phyloP scores from a whole-genome alignment of 2,797 vertebrate species.

The Pangasius larnaudii region DNA sequence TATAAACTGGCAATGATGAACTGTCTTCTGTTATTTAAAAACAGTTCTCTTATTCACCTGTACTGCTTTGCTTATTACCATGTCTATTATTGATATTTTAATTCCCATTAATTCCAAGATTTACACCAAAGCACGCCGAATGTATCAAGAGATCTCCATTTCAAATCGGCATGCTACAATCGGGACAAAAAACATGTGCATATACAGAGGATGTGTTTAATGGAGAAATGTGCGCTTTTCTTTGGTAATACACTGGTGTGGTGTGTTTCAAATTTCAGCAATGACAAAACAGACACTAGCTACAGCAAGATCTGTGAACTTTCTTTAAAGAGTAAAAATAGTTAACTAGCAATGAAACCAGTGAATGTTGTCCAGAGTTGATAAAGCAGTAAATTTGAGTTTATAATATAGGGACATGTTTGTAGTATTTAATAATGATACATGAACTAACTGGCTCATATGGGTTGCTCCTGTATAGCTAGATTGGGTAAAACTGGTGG shows the following conservation, averaged over 20 bases:
- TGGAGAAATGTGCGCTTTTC: background rate
- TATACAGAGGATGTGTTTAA: background rate
- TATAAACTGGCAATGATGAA: background rate
- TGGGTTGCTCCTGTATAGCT: no score
- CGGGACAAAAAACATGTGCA: background rate
- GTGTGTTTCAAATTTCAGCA: slow-evolving; percentile 4
- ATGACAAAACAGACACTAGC: background rate
- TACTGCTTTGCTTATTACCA: no score
- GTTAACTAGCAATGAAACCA: background rate
- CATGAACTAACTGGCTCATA: no score
- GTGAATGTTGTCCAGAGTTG: background rate
- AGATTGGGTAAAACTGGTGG: no score
- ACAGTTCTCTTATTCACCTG: background rate
- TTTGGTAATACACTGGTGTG: background rate
- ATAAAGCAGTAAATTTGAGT: background rate
- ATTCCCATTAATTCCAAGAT: background rate
- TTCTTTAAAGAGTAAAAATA: background rate
- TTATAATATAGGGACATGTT: background rate
- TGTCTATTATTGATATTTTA: background rate
- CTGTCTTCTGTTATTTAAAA: background rate
- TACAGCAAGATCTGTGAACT: background rate
- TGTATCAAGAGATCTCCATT: background rate
- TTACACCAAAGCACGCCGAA: background rate
- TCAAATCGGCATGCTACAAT: background rate
- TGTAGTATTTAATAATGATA: background rate